phyloP scores from a whole-genome alignment of 2,888 invertebrate species.

The Ophion slaviceki region DNA sequence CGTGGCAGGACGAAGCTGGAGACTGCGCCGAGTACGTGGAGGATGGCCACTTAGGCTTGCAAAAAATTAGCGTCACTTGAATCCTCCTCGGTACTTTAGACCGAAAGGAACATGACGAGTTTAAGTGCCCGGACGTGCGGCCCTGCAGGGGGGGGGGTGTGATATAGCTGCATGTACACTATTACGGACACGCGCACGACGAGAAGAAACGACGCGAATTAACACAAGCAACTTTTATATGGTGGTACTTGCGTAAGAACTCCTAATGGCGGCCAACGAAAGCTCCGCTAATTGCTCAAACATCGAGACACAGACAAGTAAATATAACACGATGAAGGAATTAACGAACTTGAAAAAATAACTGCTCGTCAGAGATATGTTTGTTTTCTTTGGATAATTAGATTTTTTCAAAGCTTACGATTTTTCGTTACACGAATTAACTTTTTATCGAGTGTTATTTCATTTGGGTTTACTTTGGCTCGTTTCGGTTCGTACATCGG shows the following conservation, averaged over 20 bases:
- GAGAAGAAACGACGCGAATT: conserved; percentile 41
- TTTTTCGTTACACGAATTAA: no score
- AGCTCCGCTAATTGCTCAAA: conserved; percentile 67
- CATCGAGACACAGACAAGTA: neutral
- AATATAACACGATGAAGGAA: neutral
- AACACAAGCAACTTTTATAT: conserved; percentile 68
- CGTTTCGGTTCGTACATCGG: no score
- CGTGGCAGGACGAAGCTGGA: neutral
- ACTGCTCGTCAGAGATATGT: no score
- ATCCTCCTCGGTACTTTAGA: conserved; percentile 63
- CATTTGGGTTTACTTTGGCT: no score
- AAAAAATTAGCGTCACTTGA: conserved; percentile 73
- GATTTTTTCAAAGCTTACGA: no score
- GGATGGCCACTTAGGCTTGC: conserved; percentile 64
- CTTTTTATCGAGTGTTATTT: no score
- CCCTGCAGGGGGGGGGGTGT: no score
- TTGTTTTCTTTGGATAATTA: no score
- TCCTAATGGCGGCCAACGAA: conserved; percentile 69
- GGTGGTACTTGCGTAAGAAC: conserved; percentile 68
- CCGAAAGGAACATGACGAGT: conserved; percentile 23
- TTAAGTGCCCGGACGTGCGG: conserved; percentile 12
- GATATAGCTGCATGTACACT: neutral
- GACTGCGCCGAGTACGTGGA: conserved; percentile 6
- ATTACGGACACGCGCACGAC: conserved; percentile 21
- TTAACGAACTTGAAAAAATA: no score